Conservation (phyloP, 2,113 vertebrate species). For the Bostrychus sinensis region DNA sequence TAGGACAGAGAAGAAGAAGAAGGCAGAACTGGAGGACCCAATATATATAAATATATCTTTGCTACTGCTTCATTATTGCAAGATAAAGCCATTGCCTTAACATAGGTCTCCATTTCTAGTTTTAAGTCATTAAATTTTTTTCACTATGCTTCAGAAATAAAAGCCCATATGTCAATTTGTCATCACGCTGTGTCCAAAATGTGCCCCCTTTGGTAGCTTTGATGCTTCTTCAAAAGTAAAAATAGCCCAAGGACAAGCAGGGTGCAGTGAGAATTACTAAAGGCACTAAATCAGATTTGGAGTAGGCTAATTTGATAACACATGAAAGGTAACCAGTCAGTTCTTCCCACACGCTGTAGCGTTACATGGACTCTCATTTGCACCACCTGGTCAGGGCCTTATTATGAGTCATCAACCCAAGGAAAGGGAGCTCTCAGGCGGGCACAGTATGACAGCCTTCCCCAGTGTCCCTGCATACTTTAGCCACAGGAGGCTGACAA, state of each 20-base stretch:
- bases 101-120: no score
- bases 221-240: neutral
- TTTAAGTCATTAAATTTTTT: no score
- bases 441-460: constrained; percentile 66
- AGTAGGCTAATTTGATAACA: constrained; percentile 13
- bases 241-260: neutral
- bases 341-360: neutral
- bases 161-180: no score
- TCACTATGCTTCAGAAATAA: no score
- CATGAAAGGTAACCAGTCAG: constrained; percentile 1
- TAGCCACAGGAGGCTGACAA: constrained; percentile 62
- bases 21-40: no score
- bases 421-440: constrained; percentile 47
- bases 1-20: no score
- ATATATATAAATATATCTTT: no score
- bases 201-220: no score
- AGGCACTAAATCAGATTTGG: neutral
- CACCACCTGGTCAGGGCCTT: constrained; percentile 60
- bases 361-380: constrained; percentile 32
- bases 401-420: constrained; percentile 68
- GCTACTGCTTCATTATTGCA: no score
- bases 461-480: constrained; percentile 54
- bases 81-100: no score
- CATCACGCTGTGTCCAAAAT: no score
- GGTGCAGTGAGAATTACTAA: neutral